These are phyloP conservation scores for Cataglyphis albicans DNA, from an alignment of 2,888 invertebrate genomes.

Conservation along the genomic window DNA sequence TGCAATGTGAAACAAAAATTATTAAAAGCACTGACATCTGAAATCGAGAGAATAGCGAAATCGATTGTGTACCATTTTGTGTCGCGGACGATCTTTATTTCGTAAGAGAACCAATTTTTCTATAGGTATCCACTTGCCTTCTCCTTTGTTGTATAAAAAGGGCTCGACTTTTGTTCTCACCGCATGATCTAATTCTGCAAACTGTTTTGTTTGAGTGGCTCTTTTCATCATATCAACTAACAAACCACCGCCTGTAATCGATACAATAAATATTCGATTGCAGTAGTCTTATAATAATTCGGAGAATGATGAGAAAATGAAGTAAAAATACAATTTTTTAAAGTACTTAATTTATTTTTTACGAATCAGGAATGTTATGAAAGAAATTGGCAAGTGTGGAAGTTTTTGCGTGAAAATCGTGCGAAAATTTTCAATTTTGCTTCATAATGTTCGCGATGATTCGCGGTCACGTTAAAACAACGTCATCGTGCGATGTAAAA, in stretches of 20 bases:
- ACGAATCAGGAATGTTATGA: neutral
- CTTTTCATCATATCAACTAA: slow-evolving; percentile 97
- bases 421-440: slow-evolving; percentile 5
- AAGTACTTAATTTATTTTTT: neutral
- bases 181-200: slow-evolving; percentile 96
- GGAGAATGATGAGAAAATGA: neutral
- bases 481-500: slow-evolving; percentile 51
- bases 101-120: slow-evolving; percentile 94
- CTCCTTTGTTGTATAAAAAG: slow-evolving; percentile 97
- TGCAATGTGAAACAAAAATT: neutral
- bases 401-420: neutral
- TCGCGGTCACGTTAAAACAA: slow-evolving; percentile 22
- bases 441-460: slow-evolving; percentile 3
- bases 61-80: slow-evolving; percentile 89
- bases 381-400: neutral
- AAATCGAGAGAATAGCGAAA: neutral
- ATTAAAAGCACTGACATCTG: neutral
- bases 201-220: slow-evolving; percentile 95
- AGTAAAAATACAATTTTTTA: neutral
- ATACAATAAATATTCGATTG: neutral
- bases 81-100: slow-evolving; percentile 93
- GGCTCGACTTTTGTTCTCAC: slow-evolving; percentile 96
- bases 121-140: slow-evolving; percentile 96
- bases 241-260: slow-evolving; percentile 92
- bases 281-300: neutral